Base-by-base conservation (phyloP, 2,888 invertebrate genomes). In the Lymantria dispar region DNA sequence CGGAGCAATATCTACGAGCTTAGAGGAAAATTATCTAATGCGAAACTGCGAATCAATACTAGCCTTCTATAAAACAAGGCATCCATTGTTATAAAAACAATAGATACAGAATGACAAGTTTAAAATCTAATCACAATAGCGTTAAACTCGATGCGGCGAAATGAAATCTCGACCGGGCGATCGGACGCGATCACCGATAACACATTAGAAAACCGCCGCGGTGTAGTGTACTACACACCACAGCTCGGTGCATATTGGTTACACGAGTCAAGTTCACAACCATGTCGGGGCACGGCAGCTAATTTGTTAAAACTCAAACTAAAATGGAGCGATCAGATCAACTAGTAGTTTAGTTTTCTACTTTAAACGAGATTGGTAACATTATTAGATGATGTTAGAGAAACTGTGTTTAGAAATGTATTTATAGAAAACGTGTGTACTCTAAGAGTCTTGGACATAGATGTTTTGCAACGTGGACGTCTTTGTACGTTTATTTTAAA, bases 181-280 rank as follows among this genome's bases (percentile, higher is more conserved):
- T 76, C 81, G 76, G 78, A 78, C 72, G 72, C 64, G 69, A 64
- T 73, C 67, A 67, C 52, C 65, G 79, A 80, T 81, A 82, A 74
- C 78, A 74, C 78, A 75, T 83, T 83, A 82, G 82, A 85, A 67
- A 85, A 84, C 80, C 72, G 78, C 74, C 77, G 70, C 57, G 62
- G 60, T n/a, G 57, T 51, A 52, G 58, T 22, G 10, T 52, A 52
- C 49, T 54, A 61, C 76, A 76, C 78, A 82, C 78, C 70, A 76
- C 78, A 82, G 78, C 70, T 76, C 73, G 72, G 64, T 75, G 76
- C 72, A 76, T 77, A 80, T 81, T 71, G 71, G 78, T 75, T 74
- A 77, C 76, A 76, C 61, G 55, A 62, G 68, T 65, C 69, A 68
- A 70, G 76, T 77, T 74, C 72, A 63, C 53, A 60, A 58, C 57